These are phyloP conservation scores for Calephelis virginiensis DNA, from an alignment of 1,140 invertebrate species.

Conservation along the genomic window DNA sequence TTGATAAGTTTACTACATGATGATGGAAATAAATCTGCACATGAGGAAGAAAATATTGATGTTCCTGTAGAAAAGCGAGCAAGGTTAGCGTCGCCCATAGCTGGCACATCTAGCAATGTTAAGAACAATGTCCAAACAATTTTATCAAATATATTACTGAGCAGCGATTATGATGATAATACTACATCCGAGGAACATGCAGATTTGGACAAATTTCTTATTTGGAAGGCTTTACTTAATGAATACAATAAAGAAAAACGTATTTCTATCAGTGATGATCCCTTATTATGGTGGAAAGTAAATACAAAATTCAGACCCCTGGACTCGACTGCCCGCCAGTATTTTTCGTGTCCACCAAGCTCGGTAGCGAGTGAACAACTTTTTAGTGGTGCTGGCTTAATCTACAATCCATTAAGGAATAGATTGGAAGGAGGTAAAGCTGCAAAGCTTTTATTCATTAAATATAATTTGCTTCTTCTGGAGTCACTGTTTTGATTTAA, in stretches of 20 bases:
- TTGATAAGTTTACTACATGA: too few relatives aligned
- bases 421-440: constrained; percentile 37
- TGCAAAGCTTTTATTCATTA: constrained; percentile 3
- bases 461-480: too few relatives aligned
- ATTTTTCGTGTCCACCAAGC: constrained; percentile 30
- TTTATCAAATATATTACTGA: constrained; percentile 25
- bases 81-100: too few relatives aligned
- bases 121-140: constrained; percentile 26
- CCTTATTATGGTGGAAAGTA: constrained; percentile 20
- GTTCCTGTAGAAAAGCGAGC: constrained; percentile 21
- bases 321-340: constrained; percentile 24
- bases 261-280: background rate
- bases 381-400: constrained; percentile 35
- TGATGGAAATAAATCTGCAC: constrained; percentile 4
- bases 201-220: background rate
- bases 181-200: background rate
- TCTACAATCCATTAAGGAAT: constrained; percentile 34
- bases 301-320: constrained; percentile 25
- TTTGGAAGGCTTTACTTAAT: background rate
- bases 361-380: constrained; percentile 31
- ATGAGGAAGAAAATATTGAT: background rate
- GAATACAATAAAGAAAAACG: background rate
- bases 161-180: constrained; percentile 29
- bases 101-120: constrained; percentile 13
- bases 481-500: too few relatives aligned